Evolutionary conservation across 2,797 vertebrate species (phyloP), one percentile per base, ranked within the genome.

Genomic region (Rhodeus uyekii): DNA sequence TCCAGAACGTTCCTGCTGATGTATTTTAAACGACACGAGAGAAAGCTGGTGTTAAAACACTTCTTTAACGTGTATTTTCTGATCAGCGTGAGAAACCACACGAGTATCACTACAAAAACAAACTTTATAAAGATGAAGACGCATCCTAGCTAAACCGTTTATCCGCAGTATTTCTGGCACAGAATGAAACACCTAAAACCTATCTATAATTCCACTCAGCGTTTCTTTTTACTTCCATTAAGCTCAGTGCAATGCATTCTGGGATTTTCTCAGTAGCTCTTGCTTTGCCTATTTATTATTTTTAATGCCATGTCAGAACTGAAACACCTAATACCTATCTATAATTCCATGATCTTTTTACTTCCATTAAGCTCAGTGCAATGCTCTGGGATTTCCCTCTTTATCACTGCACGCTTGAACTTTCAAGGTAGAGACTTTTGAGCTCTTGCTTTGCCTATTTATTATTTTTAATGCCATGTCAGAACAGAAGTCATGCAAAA

Each of bases 1-100:
- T 44, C 58, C 61, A 65, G 42, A 78, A 78, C 8, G 8, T 78
- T 78, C 76, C 27, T 8, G 55, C 38, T 78, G 29, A 22, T 61
- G 9, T 61, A n/a, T 76, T 60, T 65, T 50, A 46, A 29, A 34
- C 76, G 18, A 64, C 42, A 77, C 8, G 10, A 73, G 46, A 73
- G 22, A 73, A 73, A 24, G 32, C 71, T 24, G 24, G 48, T 13
- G 48, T n/a, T 38, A 24, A 24, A 73, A 55, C 24, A 34, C 14
- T 9, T 73, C 69, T 8, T 50, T n/a, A 46, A 34, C 69, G 8
- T 73, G 68, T 22, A 48, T 68, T 42, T 42, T 42, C 44, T 50
- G 10, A 53, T 46, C 8, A 29, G 29, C 24, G n/a, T n/a, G n/a
- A n/a, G n/a, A n/a, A n/a, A 72, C 9, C 44, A 48, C 42, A 48